Conservation (phyloP, 2,888 invertebrate species). For the Mycogona germanica region DNA sequence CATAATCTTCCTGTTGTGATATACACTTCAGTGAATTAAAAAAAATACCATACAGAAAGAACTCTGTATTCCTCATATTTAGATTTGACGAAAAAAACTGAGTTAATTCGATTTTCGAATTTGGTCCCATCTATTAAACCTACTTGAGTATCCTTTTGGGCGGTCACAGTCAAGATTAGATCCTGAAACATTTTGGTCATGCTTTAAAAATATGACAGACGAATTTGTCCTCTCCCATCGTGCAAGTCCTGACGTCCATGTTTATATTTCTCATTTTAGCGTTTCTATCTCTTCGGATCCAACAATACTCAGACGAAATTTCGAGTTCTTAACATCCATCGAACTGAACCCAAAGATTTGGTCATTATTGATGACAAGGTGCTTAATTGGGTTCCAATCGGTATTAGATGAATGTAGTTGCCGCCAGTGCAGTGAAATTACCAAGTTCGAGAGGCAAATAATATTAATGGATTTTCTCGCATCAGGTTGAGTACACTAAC, state of each 20-base stretch:
- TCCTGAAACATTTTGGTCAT: too few relatives aligned
- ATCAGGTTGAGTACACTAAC: slow-evolving; percentile 73
- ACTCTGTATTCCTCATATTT: too few relatives aligned
- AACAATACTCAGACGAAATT: slow-evolving; percentile 86
- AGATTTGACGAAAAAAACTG: too few relatives aligned
- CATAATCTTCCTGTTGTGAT: too few relatives aligned
- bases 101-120: too few relatives aligned
- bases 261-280: slow-evolving; percentile 42
- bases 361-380: slow-evolving; percentile 65
- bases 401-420: too few relatives aligned
- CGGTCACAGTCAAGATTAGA: too few relatives aligned
- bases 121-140: too few relatives aligned
- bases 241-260: not conserved
- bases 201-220: too few relatives aligned
- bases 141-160: too few relatives aligned
- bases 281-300: slow-evolving; percentile 88
- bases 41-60: too few relatives aligned
- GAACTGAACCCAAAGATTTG: slow-evolving; percentile 69
- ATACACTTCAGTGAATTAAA: too few relatives aligned
- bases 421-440: not conserved
- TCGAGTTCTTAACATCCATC: slow-evolving; percentile 83
- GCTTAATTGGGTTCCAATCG: not conserved
- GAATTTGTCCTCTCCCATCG: not conserved
- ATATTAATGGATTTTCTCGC: not conserved
- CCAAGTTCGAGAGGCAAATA: slow-evolving; percentile 1